Base-by-base conservation (phyloP, 2,888 invertebrate genomes). In the Ommatoiulus sabulosus region DNA sequence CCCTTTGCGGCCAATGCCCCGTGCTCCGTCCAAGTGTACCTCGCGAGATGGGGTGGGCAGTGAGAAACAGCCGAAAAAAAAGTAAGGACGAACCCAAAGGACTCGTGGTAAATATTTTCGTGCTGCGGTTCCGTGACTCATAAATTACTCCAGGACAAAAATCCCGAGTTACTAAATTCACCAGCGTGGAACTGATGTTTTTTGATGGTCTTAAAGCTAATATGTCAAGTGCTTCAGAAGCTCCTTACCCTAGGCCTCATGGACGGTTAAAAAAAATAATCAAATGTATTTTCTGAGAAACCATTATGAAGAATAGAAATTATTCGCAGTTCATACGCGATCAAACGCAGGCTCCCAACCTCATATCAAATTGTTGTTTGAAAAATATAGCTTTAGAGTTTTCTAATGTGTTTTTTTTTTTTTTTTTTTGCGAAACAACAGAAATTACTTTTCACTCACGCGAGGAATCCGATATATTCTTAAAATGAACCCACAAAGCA, bases 1-100 rank as follows among this genome's bases (percentile, higher is more conserved):
- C 86, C 86, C 86, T 86, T 86, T 86, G 44, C 86, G 86, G 86
- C 86, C 86, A 86, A 86, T 86, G 86, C 86, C 86, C 86, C 86
- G 85, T 86, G 86, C 48, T 20, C 48, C 86, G 86, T 86, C 86
- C 86, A 86, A 86, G 86, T 86, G 44, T 17, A 46, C 0, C 12
- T 6, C n/a, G 86, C 44, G 17, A 86, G 24, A 86, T n/a, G 46
- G 48, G 86, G 44, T 86, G 86, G 86, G 86, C 86, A 44, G 44
- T 20, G 46, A 86, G 86, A 86, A 86, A 44, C 3, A 17, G 10
- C 0, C 8, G 8, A 48, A 86, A 48, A 24, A 48, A 86, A 46
- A 24, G 44, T 8, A 8, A 85, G 43, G 46, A 48, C 17, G 86
- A 48, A 44, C 86, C 86, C n/a, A 86, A 44, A 86, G 86, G 86